Base-by-base conservation (phyloP, 1,140 invertebrate species). In the Pachyrhynchus sulphureomaculatus region DNA sequence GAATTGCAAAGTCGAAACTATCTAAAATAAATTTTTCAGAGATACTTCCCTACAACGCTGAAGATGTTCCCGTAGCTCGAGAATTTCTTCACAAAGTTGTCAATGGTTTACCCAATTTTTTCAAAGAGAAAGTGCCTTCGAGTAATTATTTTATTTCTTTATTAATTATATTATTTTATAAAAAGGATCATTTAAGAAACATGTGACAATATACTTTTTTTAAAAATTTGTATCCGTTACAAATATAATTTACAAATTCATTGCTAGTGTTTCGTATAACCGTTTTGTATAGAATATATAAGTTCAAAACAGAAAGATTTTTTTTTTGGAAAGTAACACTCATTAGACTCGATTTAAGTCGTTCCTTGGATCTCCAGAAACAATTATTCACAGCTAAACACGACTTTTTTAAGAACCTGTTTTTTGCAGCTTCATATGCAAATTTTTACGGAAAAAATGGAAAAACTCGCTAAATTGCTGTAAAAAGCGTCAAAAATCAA, bases 81-180 rank as follows among this genome's bases (percentile, higher is more conserved):
- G 90, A 92, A 70, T 95, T 96, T 75, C 82, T 96, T 51, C 82
- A 86, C 71, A 87, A 89, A 60, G 85, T 96, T 12, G 83, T 94
- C 23, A 88, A 95, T 67, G 87, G 97, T 24, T 80, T 96, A 3
- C 75, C 96, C 49, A 93, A 95, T 70, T 97, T 89, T 76, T 85
- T 98, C 18, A 87, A 89, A 67, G 85, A 90, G 45, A 87, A 62
- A 62, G 53, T 62, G 44, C 60, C 60, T 49, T 48, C 41, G 12
- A 62, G 60, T 90, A 52, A 87, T 42, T 23, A 55, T 6, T 17
- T 58, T 58, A 47, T 58, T 29, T 5, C 4, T 41, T 26, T 44
- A 26, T 2, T 48, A 21, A 18, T 52, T 36, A 37, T 37, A 23
- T 20, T 47, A 24, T 4, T n/a, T 29, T 4, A 12, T 18, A 47